A percentile compares a stretch with the other conserved stretches of the same genome.
Evolutionary conservation across 2,797 vertebrate genomes (phyloP).

Genomic region (Phataginus tricuspis): DNA sequence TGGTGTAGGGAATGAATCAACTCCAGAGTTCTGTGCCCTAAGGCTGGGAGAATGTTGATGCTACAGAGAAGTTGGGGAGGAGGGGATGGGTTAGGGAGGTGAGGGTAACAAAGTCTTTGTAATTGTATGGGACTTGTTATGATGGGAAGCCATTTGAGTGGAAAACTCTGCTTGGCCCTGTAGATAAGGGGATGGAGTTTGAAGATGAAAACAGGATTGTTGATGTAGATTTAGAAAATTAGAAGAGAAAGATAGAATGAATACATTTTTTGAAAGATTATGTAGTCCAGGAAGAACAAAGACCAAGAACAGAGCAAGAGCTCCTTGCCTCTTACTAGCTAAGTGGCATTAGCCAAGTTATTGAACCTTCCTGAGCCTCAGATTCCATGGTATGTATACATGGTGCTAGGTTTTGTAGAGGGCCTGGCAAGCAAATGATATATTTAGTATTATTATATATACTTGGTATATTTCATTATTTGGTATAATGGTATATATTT

Average conservation of each 20-base stretch:
- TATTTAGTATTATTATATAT: too few relatives aligned
- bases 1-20: not conserved
- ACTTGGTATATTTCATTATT: too few relatives aligned
- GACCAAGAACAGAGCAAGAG: not conserved
- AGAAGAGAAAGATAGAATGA: constrained; percentile 9
- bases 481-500: too few relatives aligned
- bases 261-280: not conserved
- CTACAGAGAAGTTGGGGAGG: not conserved
- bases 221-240: not conserved
- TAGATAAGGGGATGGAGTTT: not conserved
- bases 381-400: not conserved
- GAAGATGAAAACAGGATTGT: not conserved
- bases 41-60: not conserved
- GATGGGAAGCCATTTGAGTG: not conserved
- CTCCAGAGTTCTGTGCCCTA: not conserved
- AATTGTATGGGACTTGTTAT: not conserved
- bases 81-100: not conserved
- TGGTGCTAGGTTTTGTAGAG: not conserved
- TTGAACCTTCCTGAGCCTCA: not conserved
- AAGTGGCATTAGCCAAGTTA: not conserved
- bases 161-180: not conserved
- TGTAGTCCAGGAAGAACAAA: not conserved
- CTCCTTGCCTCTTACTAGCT: not conserved
- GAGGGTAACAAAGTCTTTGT: not conserved
- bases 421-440: not conserved